phyloP scores from a whole-genome alignment of 2,797 vertebrate species.

The Coranthus polyacanthus region DNA sequence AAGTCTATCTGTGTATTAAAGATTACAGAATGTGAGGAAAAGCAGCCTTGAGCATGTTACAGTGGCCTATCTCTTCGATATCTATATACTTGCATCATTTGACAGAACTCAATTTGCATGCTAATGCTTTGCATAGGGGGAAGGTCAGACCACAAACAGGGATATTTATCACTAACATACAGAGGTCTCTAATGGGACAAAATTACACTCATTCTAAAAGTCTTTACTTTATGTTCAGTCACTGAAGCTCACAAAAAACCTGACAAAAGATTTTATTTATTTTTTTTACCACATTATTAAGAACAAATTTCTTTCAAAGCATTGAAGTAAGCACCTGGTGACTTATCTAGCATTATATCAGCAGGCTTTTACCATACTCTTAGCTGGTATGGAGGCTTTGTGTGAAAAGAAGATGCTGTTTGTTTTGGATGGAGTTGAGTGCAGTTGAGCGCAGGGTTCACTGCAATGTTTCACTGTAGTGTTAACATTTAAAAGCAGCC shows the following conservation, averaged over 20 bases:
- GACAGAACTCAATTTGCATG: constrained; percentile 74
- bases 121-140: constrained; percentile 64
- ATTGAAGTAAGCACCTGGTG: constrained; percentile 15
- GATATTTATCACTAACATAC: constrained; percentile 68
- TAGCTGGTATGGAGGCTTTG: constrained; percentile 38
- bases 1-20: constrained; percentile 20
- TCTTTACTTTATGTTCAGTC: constrained; percentile 8
- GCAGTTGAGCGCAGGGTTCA: constrained; percentile 58
- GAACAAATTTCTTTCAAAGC: constrained; percentile 28
- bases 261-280: not conserved
- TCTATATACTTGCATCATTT: constrained; percentile 58
- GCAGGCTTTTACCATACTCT: constrained; percentile 37
- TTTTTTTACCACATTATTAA: not conserved
- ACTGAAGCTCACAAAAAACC: constrained; percentile 1
- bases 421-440: constrained; percentile 59
- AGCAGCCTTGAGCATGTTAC: constrained; percentile 28
- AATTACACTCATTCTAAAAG: constrained; percentile 33
- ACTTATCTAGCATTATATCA: constrained; percentile 43
- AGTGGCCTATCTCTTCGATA: constrained; percentile 41
- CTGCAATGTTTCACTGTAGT: constrained; percentile 70
- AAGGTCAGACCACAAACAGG: constrained; percentile 70
- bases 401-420: constrained; percentile 58
- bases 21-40: constrained; percentile 24
- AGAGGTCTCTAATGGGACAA: constrained; percentile 47
- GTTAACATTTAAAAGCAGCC: constrained; percentile 79